These are phyloP conservation scores for Coleophora flavipennella DNA, from an alignment of 2,888 invertebrate species.

Conservation along the genomic window DNA sequence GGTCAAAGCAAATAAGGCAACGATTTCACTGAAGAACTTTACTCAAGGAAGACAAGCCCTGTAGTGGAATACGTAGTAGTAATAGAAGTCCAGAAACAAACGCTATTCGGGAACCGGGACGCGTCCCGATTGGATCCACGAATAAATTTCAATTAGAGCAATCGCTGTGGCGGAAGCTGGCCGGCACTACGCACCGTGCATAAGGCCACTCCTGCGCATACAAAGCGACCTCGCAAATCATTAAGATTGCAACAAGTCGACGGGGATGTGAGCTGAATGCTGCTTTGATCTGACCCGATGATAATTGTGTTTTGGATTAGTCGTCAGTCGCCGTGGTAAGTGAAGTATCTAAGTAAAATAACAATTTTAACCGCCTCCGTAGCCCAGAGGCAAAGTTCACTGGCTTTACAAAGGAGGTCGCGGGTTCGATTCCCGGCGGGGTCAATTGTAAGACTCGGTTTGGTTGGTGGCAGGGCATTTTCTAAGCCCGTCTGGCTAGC, in stretches of 20 bases:
- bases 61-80: not conserved
- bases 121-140: conserved; percentile 28
- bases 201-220: conserved; percentile 48
- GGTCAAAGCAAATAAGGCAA: too few relatives aligned
- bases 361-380: too few relatives aligned
- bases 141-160: conserved; percentile 68
- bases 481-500: too few relatives aligned
- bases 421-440: too few relatives aligned
- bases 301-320: conserved; percentile 53
- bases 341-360: too few relatives aligned
- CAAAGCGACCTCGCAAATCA: conserved; percentile 64
- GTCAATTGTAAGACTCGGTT: too few relatives aligned
- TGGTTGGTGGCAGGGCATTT: too few relatives aligned
- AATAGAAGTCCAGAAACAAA: conserved; percentile 14
- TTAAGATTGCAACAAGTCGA: conserved; percentile 60
- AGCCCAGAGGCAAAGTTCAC: too few relatives aligned
- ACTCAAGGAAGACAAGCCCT: too few relatives aligned
- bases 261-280: conserved; percentile 61
- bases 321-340: conserved; percentile 34
- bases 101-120: conserved; percentile 37
- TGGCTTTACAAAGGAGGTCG: too few relatives aligned
- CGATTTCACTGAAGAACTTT: too few relatives aligned
- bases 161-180: conserved; percentile 57
- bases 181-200: conserved; percentile 48
- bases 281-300: conserved; percentile 42